Evolutionary conservation across 1,140 invertebrate genomes (phyloP).

Genomic region (Saccostrea glomerata): DNA sequence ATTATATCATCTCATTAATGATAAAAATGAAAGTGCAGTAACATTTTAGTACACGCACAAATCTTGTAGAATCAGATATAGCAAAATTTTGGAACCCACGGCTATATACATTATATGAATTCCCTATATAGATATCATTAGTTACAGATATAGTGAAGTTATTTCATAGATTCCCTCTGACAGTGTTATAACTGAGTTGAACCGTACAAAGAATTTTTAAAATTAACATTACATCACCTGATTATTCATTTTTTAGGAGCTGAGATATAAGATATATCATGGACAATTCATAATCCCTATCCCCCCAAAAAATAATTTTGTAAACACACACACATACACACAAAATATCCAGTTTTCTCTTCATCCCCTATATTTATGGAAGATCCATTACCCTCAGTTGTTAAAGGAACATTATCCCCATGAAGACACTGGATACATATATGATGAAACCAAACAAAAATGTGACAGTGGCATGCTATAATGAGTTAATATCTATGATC

Average conservation of each 20-base stretch:
- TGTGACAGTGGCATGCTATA: slow-evolving; percentile 37
- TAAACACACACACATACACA: neutral
- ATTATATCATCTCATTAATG: neutral
- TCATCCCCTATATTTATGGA: neutral
- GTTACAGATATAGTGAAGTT: too few species aligned
- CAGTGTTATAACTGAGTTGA: too few species aligned
- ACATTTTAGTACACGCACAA: too few species aligned
- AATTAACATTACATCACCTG: neutral
- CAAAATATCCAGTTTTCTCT: neutral
- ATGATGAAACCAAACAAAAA: slow-evolving; percentile 35
- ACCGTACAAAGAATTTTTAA: neutral
- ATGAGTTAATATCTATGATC: neutral
- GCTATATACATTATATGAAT: too few species aligned
- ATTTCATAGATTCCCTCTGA: too few species aligned
- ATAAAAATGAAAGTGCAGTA: too few species aligned
- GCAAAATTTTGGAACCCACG: too few species aligned
- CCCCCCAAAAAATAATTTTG: neutral
- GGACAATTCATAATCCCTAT: neutral
- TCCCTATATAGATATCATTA: too few species aligned
- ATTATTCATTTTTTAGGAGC: slow-evolving; percentile 13
- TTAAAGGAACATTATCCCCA: neutral
- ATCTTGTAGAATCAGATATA: too few species aligned
- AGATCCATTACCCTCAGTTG: neutral
- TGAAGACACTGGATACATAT: slow-evolving; percentile 2
- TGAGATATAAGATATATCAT: neutral